phyloP scores from a whole-genome alignment of 2,797 vertebrate genomes.

The Columba guinea region DNA sequence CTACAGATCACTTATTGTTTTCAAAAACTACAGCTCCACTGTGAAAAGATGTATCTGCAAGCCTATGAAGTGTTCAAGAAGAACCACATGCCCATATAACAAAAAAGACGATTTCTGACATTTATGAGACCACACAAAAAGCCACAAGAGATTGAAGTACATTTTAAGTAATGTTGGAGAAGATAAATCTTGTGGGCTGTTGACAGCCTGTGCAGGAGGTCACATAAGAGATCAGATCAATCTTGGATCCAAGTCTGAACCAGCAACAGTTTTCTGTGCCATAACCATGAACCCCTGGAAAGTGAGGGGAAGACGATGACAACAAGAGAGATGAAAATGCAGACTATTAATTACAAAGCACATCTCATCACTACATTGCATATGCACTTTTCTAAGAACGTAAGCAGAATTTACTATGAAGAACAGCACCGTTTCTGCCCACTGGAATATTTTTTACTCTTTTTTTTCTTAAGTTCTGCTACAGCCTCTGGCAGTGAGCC shows the following conservation, averaged over 20 bases:
- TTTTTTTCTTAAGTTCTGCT: neutral
- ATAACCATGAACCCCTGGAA: slow-evolving; percentile 23
- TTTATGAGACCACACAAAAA: slow-evolving; percentile 56
- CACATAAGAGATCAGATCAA: slow-evolving; percentile 38
- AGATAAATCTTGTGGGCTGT: slow-evolving; percentile 35
- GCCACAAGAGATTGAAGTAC: slow-evolving; percentile 31
- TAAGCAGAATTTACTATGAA: neutral
- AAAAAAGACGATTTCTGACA: slow-evolving; percentile 7
- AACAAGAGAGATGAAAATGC: neutral
- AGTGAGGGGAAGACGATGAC: neutral
- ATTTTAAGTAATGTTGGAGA: neutral
- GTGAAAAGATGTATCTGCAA: neutral
- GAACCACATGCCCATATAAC: neutral
- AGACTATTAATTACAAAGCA: neutral
- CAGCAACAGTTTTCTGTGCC: slow-evolving; percentile 23
- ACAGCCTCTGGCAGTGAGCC: neutral
- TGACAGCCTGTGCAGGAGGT: slow-evolving; percentile 42
- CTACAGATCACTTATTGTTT: neutral
- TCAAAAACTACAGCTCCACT: neutral
- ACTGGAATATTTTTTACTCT: neutral
- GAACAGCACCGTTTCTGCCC: neutral
- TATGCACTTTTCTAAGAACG: neutral
- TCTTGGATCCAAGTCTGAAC: neutral
- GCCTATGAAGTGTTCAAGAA: neutral
- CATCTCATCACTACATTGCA: neutral